Percentiles rank a stretch among this genome's conserved stretches.
Evolutionary conservation across 2,113 vertebrate genomes (phyloP).

Genomic region (Petrocephalus zakoni): DNA sequence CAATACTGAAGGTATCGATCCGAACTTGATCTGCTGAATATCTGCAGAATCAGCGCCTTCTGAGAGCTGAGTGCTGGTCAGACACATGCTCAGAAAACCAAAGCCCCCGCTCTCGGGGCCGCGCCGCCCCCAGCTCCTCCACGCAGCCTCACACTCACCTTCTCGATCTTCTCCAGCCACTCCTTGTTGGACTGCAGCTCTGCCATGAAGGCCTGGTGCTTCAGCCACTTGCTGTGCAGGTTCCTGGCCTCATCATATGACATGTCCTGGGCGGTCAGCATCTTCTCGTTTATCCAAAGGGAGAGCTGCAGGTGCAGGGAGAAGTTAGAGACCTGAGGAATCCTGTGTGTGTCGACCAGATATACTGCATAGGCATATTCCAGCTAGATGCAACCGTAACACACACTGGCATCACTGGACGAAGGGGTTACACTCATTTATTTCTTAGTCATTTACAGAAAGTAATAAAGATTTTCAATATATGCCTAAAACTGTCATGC

Average conservation of each 20-base stretch:
- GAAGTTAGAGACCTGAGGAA: neutral
- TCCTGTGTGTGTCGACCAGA: neutral
- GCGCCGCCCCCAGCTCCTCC: neutral
- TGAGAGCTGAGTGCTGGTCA: neutral
- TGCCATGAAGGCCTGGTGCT: constrained; percentile 85
- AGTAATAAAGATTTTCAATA: neutral
- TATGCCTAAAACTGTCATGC: neutral
- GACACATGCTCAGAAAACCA: neutral
- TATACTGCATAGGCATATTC: neutral
- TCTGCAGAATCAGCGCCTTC: neutral
- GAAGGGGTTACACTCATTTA: neutral
- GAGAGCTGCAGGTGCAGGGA: constrained; percentile 66
- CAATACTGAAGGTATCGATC: neutral
- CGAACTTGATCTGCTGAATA: neutral
- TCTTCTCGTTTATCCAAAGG: constrained; percentile 97
- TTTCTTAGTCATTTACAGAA: neutral
- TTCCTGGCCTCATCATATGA: constrained; percentile 97
- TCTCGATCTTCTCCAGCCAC: constrained; percentile 97
- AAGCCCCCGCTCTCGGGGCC: neutral
- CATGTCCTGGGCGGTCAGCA: constrained; percentile 98
- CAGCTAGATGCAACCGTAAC: neutral
- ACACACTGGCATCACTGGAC: neutral
- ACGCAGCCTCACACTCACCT: constrained; percentile 60
- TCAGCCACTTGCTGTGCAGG: constrained; percentile 86
- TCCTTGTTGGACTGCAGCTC: constrained; percentile 95